Base-by-base conservation (phyloP, 2,888 invertebrate species). In the Pandemis corylana region DNA sequence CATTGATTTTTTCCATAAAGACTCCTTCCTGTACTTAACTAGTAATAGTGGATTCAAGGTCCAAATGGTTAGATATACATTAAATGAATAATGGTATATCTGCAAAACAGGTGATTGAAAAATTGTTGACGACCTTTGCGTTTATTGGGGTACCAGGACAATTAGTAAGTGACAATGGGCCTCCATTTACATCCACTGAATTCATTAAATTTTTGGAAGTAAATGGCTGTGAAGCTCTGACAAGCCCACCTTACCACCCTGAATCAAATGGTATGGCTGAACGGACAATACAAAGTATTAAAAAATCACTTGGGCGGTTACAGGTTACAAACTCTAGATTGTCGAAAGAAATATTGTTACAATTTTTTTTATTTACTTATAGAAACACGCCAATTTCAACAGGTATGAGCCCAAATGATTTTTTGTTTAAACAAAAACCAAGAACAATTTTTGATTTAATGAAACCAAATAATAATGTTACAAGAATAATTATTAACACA, bases 51-150 rank as follows among this genome's bases (percentile, higher is more conserved):
- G 44, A 44, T 44, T 44, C 44, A 44, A 44, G 44, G 44, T 44
- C 44, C 44, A 44, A 44, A 44, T 44, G 44, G 44, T 2, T 44
- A 9, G 44, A 44, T 9, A 44, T 44, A 44, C 44, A 44, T 9
- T 9, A 9, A 44, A 44, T 44, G 44, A 44, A 44, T 44, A 44
- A 44, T 44, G 44, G 44, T 9, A 44, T 9, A 44, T 44, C 44
- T 28, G 28, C 44, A 44, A 7, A 44, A 44, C 72, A 76, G 1
- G 76, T 76, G 5, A 76, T 74, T 44, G 73, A 76, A 71, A 74
- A 74, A 68, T 59, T 77, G n/a, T 71, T 62, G 69, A 71, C 74
- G 63, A 76, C 76, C 10, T 75, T 71, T 70, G 65, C 68, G n/a
- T 41, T 68, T 15, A 76, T 69, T 51, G 76, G 51, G 12, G 63